These are phyloP conservation scores for Neosalanx taihuensis DNA, from an alignment of 2,797 vertebrate species.

Conservation along the genomic window DNA sequence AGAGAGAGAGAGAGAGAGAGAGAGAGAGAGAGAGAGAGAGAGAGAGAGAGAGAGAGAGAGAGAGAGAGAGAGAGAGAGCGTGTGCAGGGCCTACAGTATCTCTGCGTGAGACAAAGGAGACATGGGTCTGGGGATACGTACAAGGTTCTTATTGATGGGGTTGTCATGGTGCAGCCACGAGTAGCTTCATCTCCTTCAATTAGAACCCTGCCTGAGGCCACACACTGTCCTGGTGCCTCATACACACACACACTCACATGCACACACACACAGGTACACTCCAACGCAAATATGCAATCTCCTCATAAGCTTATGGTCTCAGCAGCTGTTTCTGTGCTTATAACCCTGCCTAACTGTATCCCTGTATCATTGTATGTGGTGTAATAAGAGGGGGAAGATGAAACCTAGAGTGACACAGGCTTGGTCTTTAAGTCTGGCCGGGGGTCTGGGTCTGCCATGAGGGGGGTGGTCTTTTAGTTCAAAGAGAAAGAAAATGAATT, in stretches of 20 bases:
- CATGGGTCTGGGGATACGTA: conserved; percentile 7
- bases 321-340: background rate
- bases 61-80: background rate
- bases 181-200: conserved; percentile 21
- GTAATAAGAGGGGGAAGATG: background rate
- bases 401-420: background rate
- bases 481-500: conserved; percentile 5
- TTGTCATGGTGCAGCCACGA: conserved; percentile 3
- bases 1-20: no score
- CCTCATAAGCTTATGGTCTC: background rate
- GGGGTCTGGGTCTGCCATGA: conserved; percentile 1
- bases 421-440: background rate
- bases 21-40: no score
- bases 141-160: conserved; percentile 14
- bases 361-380: background rate
- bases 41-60: no score
- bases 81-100: no score
- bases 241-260: background rate
- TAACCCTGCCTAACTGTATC: background rate
- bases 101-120: background rate
- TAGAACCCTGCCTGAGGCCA: conserved; percentile 7
- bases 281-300: background rate
- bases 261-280: background rate
- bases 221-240: conserved; percentile 8
- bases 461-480: background rate